Evolutionary conservation across 1,140 invertebrate genomes (phyloP), one percentile per base, ranked within the genome.

Genomic region (Potamilus streckersoni): DNA sequence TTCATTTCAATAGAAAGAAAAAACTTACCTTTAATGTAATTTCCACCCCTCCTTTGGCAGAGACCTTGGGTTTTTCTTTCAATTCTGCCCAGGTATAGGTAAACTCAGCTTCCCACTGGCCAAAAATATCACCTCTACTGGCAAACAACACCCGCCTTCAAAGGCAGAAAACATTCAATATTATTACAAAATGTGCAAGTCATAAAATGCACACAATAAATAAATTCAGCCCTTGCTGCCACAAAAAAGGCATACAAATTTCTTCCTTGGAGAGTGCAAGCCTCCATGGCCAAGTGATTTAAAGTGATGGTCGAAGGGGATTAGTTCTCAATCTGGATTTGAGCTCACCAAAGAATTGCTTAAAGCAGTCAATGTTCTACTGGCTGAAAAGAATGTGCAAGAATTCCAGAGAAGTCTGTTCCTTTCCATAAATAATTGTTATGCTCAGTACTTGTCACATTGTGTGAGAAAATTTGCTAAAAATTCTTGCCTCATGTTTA

Each of bases 71-170:
- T 0, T 78, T 73, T n/a, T 87, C 88, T 69, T 86, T 87, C 13
- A 90, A 77, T 64, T 89, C 87, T 14, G 70, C 69, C 86, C 85
- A 90, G 6, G 78, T 82, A 70, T 86, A 87, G 0, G 79, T 74
- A 85, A 88, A 90, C 19, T 89, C 83, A 67, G 83, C 82, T 75
- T 90, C 89, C 90, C 90, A 91, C 61, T 87, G 83, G 56, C 90
- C 90, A 80, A 91, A 90, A n/a, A 91, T 83, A 31, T 91, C 90
- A 12, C 90, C 90, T 76, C 89, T 86, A 74, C 83, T 86, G 19
- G 89, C 86, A 73, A 90, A 85, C 60, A 91, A 79, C 1, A 91
- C 67, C 56, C 90, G 86, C 71, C 90, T 91, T 69, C 23, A 84
- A 78, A 63, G 65, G 74, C 14, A 79, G 57, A 74, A 13, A 73